Base-by-base conservation (phyloP, 2,888 invertebrate species). In the Diachrysia chrysitis region DNA sequence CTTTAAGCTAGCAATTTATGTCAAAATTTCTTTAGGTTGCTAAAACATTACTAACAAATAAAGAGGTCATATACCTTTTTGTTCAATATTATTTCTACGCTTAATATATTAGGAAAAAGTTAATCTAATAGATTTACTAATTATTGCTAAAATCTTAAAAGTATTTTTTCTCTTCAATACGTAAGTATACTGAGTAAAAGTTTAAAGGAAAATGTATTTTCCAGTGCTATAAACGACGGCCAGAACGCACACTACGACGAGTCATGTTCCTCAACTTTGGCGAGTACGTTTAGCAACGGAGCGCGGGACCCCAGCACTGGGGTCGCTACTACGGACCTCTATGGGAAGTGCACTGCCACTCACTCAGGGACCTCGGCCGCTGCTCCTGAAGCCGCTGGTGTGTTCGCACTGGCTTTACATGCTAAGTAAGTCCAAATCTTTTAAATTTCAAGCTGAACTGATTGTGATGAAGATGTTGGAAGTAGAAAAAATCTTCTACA, bases 191-290 rank as follows among this genome's bases (percentile, higher is more conserved):
- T n/a, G n/a, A n/a, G 5, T 42, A 14, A 37, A 37, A 37, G 2
- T 42, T 42, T n/a, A 42, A 3, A 42, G 6, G 16, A 19, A 14
- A 12, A 51, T 12, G 2, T 2, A 51, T 21, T 63, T 82, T 79
- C 14, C 87, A 95, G 99, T 78, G 99, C 99, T 71, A 99, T 99
- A 87, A 99, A 99, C 94, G 99, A 99, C 91, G 99, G 99, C 0
- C 99, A 99, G 92, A 99, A 99, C 90, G 99, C 99, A 0, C 99
- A 99, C 93, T 99, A 99, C 92, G 99, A 99, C 88, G 99, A 99
- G 93, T 99, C 99, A 80, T 99, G 99, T 91, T 99, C 99, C 19
- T 99, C 99, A 17, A 99, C 99, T 0, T 95, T 99, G 54, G 99
- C 99, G 0, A 99, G 99, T 66, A 99, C 99, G 2, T 99, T 99